Base-by-base conservation (phyloP, 2,888 invertebrate genomes). In the Patella depressa region DNA sequence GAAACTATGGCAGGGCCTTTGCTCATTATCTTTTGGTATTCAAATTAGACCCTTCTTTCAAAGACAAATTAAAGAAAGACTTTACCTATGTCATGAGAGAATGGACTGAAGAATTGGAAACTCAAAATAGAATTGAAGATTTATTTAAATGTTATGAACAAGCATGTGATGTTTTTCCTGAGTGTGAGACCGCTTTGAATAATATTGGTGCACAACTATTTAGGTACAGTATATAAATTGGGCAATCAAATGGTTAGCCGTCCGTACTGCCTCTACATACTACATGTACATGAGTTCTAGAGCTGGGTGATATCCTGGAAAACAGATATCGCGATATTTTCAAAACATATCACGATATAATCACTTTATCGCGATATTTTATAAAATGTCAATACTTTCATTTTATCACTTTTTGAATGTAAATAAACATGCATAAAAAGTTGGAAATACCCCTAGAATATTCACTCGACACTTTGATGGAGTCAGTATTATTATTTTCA, bases 201-300 rank as follows among this genome's bases (percentile, higher is more conserved):
- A 92, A 92, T 85, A 91, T 93, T 81, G 93, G 93, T 45, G 91
- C 92, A 45, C 92, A 93, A 85, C 88, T 93, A 77, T 92, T 93
- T 84, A 93, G 93, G 93, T 93, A 90, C n/a, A 12, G 53, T 19
- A n/a, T 53, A 53, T 29, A 1, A 24, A 69, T 24, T 69, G 19
- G 3, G 29, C 0, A 3, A 4, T 69, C 19, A 14, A 29, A 2
- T 2, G 3, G 29, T 29, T 29, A 29, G 3, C 29, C 29, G 29
- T 29, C 29, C 2, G 1, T 29, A 29, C 29, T 29, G 29, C 2
- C 1, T 29, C 29, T 29, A 29, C 29, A 29, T 29, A n/a, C n/a
- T n/a, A n/a, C n/a, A n/a, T n/a, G n/a, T n/a, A n/a, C n/a, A n/a
- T n/a, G n/a, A n/a, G n/a, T n/a, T n/a, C n/a, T n/a, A n/a, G n/a